Evolutionary conservation across 2,797 vertebrate species (phyloP), one percentile per base, ranked within the genome.

Genomic region (Syndactyla subalaris): DNA sequence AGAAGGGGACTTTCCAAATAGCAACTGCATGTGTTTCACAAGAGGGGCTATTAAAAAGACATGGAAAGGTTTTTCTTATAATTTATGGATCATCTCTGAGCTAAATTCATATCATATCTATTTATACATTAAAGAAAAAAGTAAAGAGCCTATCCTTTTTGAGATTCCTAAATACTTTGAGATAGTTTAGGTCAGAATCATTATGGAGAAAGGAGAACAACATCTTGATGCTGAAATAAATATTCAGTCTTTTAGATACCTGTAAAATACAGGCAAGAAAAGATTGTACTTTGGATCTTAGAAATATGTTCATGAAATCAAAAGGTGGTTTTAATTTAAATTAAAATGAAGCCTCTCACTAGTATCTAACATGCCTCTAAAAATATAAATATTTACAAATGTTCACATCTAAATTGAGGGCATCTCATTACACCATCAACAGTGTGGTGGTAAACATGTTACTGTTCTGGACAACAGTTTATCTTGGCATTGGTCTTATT

Each of bases 311-410:
- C 7, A 41, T 67, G 34, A 61, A 81, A 83, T 80, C 65, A 72
- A 57, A 88, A 46, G 21, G 52, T 2, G 1, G 6, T 70, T 81
- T 78, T 29, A 63, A 63, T 61, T 58, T 76, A 77, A 51, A 65
- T 51, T 3, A 58, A 78, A 78, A 59, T 9, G 11, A 87, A 81
- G 7, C 8, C 1, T 79, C 39, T 49, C 20, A 39, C 36, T 43
- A 36, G 14, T 52, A 57, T 30, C 23, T 91, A 86, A 73, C 18
- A n/a, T 48, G 32, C 22, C 18, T 65, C 36, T 39, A 68, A 84
- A 89, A 85, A 22, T 34, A 88, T 66, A 46, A 49, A 7, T 95
- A 89, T 92, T 95, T 93, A 70, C 36, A 62, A 87, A 86, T 61
- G n/a, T 68, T 94, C 52, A 51, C 18, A 63, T 74, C 10, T 72